Conservation (phyloP, 2,888 invertebrate genomes). For the Drosophila melanosoma region DNA sequence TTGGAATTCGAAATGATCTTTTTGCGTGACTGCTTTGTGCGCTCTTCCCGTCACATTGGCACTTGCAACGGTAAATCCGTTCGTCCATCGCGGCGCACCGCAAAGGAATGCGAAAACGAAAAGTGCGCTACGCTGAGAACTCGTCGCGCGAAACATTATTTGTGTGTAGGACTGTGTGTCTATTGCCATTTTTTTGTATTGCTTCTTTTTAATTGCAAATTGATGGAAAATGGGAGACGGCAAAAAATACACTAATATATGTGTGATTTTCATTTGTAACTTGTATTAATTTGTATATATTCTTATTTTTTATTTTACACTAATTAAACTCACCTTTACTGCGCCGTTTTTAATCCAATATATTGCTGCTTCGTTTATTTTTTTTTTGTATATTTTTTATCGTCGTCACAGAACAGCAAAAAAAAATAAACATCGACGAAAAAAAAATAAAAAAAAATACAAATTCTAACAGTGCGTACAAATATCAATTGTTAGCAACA, state of each 20-base stretch:
- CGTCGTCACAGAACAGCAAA: conserved; percentile 13
- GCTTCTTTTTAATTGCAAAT: neutral
- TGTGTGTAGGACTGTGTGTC: neutral
- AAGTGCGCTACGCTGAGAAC: neutral
- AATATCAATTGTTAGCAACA: conserved; percentile 5
- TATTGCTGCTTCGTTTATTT: conserved; percentile 3
- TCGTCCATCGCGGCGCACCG: neutral
- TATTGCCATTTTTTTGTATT: neutral
- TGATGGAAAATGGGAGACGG: neutral
- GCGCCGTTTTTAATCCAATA: conserved; percentile 41
- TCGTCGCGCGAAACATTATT: neutral
- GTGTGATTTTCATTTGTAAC: neutral
- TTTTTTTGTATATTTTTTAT: neutral
- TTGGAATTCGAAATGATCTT: conserved; percentile 8
- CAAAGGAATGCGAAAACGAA: conserved; percentile 16
- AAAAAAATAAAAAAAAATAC: conserved; percentile 28
- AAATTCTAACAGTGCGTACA: conserved; percentile 1
- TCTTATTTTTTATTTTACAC: neutral
- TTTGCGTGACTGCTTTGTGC: conserved; percentile 2
- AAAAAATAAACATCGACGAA: neutral
- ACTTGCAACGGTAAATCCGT: conserved; percentile 12
- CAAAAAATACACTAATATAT: neutral
- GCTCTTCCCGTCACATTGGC: neutral
- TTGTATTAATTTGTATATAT: neutral
- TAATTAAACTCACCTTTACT: conserved; percentile 34